Conservation (phyloP, 1,140 invertebrate species). For the Bombus cullumanus region DNA sequence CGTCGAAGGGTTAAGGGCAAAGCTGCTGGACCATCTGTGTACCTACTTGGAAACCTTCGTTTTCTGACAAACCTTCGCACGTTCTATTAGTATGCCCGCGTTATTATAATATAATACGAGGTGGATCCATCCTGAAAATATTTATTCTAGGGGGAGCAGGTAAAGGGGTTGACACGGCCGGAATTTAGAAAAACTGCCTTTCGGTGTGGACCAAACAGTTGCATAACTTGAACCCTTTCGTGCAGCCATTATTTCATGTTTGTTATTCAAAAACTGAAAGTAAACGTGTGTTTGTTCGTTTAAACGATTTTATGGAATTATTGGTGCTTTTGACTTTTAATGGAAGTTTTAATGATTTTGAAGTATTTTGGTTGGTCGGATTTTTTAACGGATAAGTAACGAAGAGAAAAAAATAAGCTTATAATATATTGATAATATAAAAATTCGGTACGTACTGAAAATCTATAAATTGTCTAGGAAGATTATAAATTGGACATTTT, state of each 20-base stretch:
- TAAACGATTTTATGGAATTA: background rate
- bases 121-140: constrained; percentile 45
- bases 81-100: constrained; percentile 37
- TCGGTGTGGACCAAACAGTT: background rate
- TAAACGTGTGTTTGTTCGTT: background rate
- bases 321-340: background rate
- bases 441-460: too few species aligned
- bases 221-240: background rate
- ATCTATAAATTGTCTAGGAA: too few species aligned
- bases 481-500: too few species aligned
- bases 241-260: background rate
- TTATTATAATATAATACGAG: constrained; percentile 51
- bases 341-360: background rate
- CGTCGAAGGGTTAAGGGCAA: constrained; percentile 61
- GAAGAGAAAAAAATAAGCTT: background rate
- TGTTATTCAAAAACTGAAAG: background rate
- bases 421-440: too few species aligned
- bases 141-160: constrained; percentile 46
- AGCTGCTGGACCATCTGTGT: constrained; percentile 55
- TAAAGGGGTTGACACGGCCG: constrained; percentile 34
- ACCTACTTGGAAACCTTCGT: constrained; percentile 33
- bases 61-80: constrained; percentile 38
- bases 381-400: background rate
- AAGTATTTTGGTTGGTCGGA: background rate
- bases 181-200: constrained; percentile 20